Percentiles rank a stretch among this genome's conserved stretches.
Conservation (phyloP, 2,797 vertebrate species). For the Notolepis coatsorum region DNA sequence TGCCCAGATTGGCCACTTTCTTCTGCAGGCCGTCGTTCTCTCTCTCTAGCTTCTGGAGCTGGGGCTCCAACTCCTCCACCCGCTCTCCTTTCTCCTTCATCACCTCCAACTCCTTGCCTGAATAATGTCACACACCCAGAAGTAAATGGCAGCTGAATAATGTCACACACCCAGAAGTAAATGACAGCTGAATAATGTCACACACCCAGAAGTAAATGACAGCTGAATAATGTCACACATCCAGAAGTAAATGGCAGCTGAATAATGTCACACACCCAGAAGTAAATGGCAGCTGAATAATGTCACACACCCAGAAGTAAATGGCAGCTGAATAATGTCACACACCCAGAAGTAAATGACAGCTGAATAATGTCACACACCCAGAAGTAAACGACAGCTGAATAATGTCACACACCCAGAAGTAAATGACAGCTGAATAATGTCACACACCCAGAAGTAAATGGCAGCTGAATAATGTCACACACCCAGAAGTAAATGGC, state of each 20-base stretch:
- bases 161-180: not conserved
- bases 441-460: no score
- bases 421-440: no score
- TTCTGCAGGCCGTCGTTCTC: slow-evolving; percentile 96
- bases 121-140: not conserved
- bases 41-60: slow-evolving; percentile 88
- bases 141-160: no score
- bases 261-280: not conserved
- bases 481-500: not conserved
- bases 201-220: not conserved
- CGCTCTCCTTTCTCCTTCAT: slow-evolving; percentile 94
- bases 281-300: no score
- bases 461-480: no score
- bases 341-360: not conserved
- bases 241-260: no score
- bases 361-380: no score
- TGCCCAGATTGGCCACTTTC: slow-evolving; percentile 90
- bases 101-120: slow-evolving; percentile 90
- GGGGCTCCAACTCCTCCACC: slow-evolving; percentile 91
- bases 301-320: no score
- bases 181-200: no score
- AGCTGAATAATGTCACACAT: no score
- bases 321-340: no score
- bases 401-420: not conserved
- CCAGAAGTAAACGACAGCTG: no score